These are phyloP conservation scores for Phaonia tiefii DNA, from an alignment of 2,888 invertebrate species.

Conservation along the genomic window DNA sequence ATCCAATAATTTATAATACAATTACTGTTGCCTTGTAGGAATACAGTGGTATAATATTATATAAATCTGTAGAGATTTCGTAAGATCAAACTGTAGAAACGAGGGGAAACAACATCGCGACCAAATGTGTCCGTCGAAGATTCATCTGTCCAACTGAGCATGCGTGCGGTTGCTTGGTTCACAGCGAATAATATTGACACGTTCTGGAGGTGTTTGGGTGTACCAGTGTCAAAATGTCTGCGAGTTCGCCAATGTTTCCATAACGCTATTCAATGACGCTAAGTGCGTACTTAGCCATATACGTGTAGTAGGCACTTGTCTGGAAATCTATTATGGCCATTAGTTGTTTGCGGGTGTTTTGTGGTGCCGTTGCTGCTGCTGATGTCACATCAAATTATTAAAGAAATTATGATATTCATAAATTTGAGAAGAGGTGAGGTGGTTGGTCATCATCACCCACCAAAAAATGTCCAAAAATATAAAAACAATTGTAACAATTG, in stretches of 20 bases:
- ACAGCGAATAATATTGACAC: constrained; percentile 16
- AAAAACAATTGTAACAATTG: constrained; percentile 42
- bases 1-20: constrained; percentile 13
- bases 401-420: constrained; percentile 13
- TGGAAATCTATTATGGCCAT: not conserved
- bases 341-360: constrained; percentile 4
- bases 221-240: not conserved
- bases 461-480: constrained; percentile 29
- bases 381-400: constrained; percentile 30
- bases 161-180: not conserved
- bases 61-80: constrained; percentile 22
- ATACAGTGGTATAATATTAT: constrained; percentile 16
- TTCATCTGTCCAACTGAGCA: no score
- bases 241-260: no score
- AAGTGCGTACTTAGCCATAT: no score
- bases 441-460: no score
- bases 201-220: constrained; percentile 49
- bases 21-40: not conserved
- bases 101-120: no score
- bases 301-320: no score
- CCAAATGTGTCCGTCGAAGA: constrained; percentile 1
- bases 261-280: not conserved
- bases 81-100: not conserved
- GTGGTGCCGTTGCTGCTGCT: not conserved
- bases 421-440: constrained; percentile 3